Percentiles rank a stretch among this genome's conserved stretches.
These are phyloP conservation scores for Euglossa dilemma DNA, from an alignment of 1,140 invertebrate genomes.

Conservation along the genomic window DNA sequence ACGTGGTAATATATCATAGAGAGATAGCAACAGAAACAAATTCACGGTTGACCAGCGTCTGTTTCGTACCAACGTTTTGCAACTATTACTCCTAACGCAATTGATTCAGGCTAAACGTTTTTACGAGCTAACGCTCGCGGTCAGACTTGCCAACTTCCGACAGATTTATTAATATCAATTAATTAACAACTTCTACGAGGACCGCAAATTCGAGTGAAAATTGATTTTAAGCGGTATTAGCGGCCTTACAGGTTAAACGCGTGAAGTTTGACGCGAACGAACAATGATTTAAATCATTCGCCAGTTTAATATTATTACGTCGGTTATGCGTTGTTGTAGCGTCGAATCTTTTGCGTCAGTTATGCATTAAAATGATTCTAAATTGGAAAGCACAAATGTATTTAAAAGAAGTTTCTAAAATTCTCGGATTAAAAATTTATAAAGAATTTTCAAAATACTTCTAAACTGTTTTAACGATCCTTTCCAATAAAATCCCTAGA, in stretches of 20 bases:
- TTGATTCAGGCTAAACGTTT: not conserved
- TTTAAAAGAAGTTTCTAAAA: no score
- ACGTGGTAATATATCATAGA: no score
- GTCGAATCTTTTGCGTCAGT: not conserved
- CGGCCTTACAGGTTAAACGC: not conserved
- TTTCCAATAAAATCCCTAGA: no score
- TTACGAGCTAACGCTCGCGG: not conserved
- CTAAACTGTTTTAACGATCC: no score
- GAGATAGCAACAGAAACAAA: no score
- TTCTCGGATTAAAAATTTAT: no score
- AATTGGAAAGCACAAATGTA: not conserved
- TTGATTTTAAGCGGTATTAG: not conserved
- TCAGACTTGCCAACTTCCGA: not conserved
- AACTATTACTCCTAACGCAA: not conserved
- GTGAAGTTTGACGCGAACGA: not conserved
- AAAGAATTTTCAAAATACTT: no score
- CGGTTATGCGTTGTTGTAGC: not conserved
- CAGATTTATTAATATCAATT: not conserved
- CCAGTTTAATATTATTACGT: not conserved
- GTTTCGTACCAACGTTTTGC: not conserved
- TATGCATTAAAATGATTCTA: not conserved
- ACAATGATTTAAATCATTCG: not conserved
- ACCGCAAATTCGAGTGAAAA: not conserved
- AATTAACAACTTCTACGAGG: not conserved
- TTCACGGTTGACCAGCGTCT: no score